A percentile compares a stretch with the other conserved stretches of the same genome.
Conservation (phyloP, 2,888 invertebrate genomes). For the Drosophila paucipuncta region DNA sequence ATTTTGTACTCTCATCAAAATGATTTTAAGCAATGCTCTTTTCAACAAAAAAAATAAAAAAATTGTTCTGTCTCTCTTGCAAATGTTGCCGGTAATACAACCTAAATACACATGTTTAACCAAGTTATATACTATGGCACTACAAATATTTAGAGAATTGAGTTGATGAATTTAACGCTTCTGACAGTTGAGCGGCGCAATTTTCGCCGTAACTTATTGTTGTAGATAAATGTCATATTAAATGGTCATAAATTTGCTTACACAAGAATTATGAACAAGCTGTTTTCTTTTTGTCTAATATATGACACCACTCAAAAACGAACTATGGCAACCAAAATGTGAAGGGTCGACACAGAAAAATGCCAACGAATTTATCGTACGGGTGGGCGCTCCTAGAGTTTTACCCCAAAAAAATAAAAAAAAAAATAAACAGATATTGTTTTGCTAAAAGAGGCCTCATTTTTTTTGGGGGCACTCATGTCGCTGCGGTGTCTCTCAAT, state of each 20-base stretch:
- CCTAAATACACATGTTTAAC: constrained; percentile 54
- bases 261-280: constrained; percentile 46
- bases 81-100: constrained; percentile 36
- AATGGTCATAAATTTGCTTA: constrained; percentile 65
- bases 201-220: constrained; percentile 60
- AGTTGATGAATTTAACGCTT: constrained; percentile 44
- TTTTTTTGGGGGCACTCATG: constrained; percentile 22
- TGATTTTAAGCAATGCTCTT: constrained; percentile 32
- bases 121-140: constrained; percentile 25
- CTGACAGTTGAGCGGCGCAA: constrained; percentile 45
- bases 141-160: constrained; percentile 36
- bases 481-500: constrained; percentile 70
- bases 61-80: constrained; percentile 7
- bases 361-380: constrained; percentile 33
- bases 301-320: constrained; percentile 46
- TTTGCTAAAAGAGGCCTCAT: constrained; percentile 47
- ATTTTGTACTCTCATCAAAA: constrained; percentile 71
- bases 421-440: constrained; percentile 13
- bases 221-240: constrained; percentile 69
- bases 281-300: constrained; percentile 24
- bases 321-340: constrained; percentile 23
- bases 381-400: constrained; percentile 48
- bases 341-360: constrained; percentile 55
- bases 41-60: background rate
- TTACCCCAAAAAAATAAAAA: constrained; percentile 10